A percentile compares a stretch with the other conserved stretches of the same genome.
Conservation (phyloP, 2,113 vertebrate genomes). For the Brachyhypopomus occidentalis region DNA sequence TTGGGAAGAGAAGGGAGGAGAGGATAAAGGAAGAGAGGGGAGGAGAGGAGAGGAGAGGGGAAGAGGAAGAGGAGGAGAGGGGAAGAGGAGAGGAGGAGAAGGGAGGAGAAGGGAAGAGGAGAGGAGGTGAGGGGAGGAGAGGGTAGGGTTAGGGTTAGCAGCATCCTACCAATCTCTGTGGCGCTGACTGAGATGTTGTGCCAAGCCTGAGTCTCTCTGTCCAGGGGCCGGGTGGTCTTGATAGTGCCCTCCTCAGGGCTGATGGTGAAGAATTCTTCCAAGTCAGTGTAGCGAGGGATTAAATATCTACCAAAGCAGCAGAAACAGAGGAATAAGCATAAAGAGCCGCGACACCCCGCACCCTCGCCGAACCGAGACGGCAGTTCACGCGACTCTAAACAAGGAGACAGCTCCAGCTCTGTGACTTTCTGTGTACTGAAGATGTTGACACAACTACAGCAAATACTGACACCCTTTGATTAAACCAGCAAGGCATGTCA, state of each 20-base stretch:
- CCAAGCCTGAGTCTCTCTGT: constrained; percentile 90
- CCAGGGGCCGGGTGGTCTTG: constrained; percentile 87
- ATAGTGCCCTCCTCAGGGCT: constrained; percentile 90
- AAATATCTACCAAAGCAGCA: constrained; percentile 83
- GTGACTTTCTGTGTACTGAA: background rate
- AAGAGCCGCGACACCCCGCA: too few species aligned
- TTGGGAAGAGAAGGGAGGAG: constrained; percentile 46
- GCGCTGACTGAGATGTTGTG: constrained; percentile 96
- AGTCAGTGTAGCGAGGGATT: constrained; percentile 92
- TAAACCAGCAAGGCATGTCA: background rate
- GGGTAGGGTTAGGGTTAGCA: too few species aligned
- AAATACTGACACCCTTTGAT: background rate
- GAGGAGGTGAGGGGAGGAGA: constrained; percentile 37
- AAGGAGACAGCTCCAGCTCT: background rate
- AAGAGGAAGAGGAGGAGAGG: constrained; percentile 24
- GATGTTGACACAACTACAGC: background rate
- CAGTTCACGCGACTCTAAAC: too few species aligned
- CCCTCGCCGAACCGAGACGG: too few species aligned
- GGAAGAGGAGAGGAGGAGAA: constrained; percentile 48
- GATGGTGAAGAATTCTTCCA: constrained; percentile 92
- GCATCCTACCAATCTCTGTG: constrained; percentile 84
- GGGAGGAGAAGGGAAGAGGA: constrained; percentile 33
- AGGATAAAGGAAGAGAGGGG: constrained; percentile 8
- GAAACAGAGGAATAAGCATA: background rate
- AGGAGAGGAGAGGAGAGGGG: constrained; percentile 40